Base-by-base conservation (phyloP, 2,113 vertebrate genomes). In the Hippocampus guttulatus region DNA sequence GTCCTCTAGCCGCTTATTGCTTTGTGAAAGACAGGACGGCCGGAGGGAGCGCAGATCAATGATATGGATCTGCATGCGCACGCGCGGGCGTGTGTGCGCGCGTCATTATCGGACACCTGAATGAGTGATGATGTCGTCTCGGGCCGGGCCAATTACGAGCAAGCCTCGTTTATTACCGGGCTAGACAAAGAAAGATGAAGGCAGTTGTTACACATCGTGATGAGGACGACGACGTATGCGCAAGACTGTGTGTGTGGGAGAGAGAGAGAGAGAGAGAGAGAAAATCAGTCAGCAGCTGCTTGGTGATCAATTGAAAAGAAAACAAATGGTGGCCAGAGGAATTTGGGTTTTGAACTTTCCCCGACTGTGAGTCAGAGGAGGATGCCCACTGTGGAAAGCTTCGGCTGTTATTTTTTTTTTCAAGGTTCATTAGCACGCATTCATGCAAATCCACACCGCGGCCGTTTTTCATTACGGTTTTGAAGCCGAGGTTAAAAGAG, bases 101-200 rank as follows among this genome's bases (percentile, higher is more conserved):
- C 76, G 52, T 70, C 83, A 47, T 89, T 92, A 93, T 92, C 89
- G 88, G 84, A 91, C 85, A 89, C 89, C 89, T 78, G 87, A 90
- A 88, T 92, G 91, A 93, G 84, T 90, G 88, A 92, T 92, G 89
- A 86, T 85, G 75, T 85, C 78, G 81, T 91, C 88, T 77, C 87
- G 87, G 88, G 88, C 78, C 81, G 79, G 79, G 78, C 86, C 90
- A 91, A 91, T 92, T 91, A 92, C 89, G 86, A 85, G 80, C 82
- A 78, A 81, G 52, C 82, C 90, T 91, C 85, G 76, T 91, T 92
- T 91, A 90, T 91, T 90, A 90, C 89, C 75, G 77, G 78, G 73
- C 78, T 45, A 84, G 83, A 87, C 86, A 88, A 71, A 70, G 49
- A 33, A 69, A 69, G 64, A 84, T 78, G 81, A 76, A 78, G 45